A percentile compares a stretch with the other conserved stretches of the same genome.
Evolutionary conservation across 2,113 vertebrate species (phyloP).

Genomic region (Oriolus oriolus): DNA sequence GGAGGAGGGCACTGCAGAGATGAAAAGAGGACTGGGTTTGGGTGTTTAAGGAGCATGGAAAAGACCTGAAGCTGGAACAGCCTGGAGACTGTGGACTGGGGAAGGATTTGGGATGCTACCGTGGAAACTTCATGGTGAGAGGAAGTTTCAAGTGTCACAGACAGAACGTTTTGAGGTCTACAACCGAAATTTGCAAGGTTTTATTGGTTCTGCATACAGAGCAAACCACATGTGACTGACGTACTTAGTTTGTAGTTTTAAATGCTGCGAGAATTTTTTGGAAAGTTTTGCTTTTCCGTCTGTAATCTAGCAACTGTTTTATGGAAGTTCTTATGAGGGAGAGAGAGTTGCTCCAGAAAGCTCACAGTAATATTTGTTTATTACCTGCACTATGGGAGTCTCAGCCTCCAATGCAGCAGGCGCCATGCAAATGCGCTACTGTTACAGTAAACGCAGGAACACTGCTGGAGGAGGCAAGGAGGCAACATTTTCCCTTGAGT

Average conservation of each 20-base stretch:
- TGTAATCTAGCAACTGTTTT: conserved; percentile 11
- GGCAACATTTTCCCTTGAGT: background rate
- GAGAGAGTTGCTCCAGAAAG: background rate
- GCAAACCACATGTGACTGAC: background rate
- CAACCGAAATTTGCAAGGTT: background rate
- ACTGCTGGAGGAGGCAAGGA: background rate
- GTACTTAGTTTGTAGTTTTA: background rate
- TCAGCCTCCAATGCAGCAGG: background rate
- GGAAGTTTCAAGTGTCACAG: background rate
- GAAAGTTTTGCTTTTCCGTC: background rate
- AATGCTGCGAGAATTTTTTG: background rate
- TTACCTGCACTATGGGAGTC: background rate
- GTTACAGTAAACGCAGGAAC: background rate
- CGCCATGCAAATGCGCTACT: background rate
- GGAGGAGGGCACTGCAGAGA: background rate
- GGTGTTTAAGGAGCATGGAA: background rate
- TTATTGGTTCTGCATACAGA: background rate
- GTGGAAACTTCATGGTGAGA: background rate
- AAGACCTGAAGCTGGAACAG: background rate
- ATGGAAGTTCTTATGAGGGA: background rate
- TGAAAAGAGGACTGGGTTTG: background rate
- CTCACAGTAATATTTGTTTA: conserved; percentile 22
- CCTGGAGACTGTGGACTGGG: background rate
- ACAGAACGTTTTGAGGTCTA: background rate
- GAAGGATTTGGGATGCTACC: background rate